These are phyloP conservation scores for Lydus trimaculatus DNA, from an alignment of 2,888 invertebrate species.

Conservation along the genomic window DNA sequence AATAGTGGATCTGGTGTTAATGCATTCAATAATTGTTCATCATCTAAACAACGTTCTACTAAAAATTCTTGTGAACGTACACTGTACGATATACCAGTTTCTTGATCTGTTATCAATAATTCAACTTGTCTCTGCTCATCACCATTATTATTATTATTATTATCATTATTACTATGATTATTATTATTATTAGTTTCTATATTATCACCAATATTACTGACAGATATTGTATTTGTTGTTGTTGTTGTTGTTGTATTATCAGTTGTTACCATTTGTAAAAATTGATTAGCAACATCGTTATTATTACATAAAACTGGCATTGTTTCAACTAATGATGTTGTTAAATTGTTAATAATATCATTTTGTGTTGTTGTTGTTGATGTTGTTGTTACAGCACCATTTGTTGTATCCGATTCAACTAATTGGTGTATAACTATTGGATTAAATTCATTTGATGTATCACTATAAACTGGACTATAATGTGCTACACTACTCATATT, in stretches of 20 bases:
- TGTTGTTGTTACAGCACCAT: neutral
- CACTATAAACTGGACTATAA: constrained; percentile 67
- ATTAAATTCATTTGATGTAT: constrained; percentile 48
- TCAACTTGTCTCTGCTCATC: constrained; percentile 55
- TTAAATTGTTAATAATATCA: constrained; percentile 30
- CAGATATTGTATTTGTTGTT: constrained; percentile 4
- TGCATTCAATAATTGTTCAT: constrained; percentile 53
- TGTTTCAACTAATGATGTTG: constrained; percentile 39
- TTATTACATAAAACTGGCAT: constrained; percentile 49
- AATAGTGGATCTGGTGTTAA: constrained; percentile 51
- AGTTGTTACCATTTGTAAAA: constrained; percentile 48
- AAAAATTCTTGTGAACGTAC: constrained; percentile 52
- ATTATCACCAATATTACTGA: constrained; percentile 23
- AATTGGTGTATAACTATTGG: constrained; percentile 56
- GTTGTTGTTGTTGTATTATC: constrained; percentile 21
- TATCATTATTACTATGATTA: neutral
- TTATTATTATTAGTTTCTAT: constrained; percentile 13
- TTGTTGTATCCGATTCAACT: constrained; percentile 43
- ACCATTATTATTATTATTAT: constrained; percentile 30
- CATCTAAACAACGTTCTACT: constrained; percentile 55
- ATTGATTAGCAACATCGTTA: constrained; percentile 49
- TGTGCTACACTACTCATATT: constrained; percentile 67
- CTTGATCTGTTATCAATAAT: constrained; percentile 59
- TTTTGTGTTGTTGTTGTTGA: constrained; percentile 21
- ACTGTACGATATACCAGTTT: constrained; percentile 54